Evolutionary conservation across 2,888 invertebrate species (phyloP), one percentile per base, ranked within the genome.

Genomic region (Trachelus stipa): DNA sequence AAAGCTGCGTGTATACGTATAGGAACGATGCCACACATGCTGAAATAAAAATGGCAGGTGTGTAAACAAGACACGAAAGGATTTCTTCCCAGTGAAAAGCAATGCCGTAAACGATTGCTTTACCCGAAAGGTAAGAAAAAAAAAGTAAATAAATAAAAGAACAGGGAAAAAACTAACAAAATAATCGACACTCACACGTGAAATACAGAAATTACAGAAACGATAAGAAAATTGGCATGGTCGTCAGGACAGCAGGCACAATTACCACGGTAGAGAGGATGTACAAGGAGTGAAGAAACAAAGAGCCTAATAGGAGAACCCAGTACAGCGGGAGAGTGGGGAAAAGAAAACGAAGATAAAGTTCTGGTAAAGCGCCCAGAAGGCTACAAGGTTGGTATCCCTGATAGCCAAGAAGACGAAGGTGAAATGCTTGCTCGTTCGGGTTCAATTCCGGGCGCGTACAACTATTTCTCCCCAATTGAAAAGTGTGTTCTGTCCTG

Each of bases 391-490:
- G 56, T 56, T 56, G 56, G 56, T 56, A 56, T 56, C 56, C 56
- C 56, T 56, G 56, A 56, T 56, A 23, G 56, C 23, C 56, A 23
- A 23, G 56, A 56, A 56, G 56, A 56, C 56, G 56, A 56, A 56
- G 56, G 56, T 56, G 56, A 56, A 56, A 56, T 56, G 23, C 56
- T 56, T 75, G 69, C 37, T 75, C 73, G 15, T 31, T 76, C 31
- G 37, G 73, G 73, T 73, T 80, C 76, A 68, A 85, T 85, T 84
- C 82, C 31, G 77, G 12, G 12, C 80, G 81, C 83, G 85, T 86
- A 82, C 84, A 78, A 83, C 78, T 83, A 85, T 88, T 87, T 83
- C 81, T 78, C 79, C 78, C 80, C 84, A 82, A 86, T 87, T 83
- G 83, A 88, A 85, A 85, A 86, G 80, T 83, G 82, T 81, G 83